Evolutionary conservation across 2,797 vertebrate species (phyloP), one percentile per base, ranked within the genome.

Genomic region (Geotrypetes seraphini): DNA sequence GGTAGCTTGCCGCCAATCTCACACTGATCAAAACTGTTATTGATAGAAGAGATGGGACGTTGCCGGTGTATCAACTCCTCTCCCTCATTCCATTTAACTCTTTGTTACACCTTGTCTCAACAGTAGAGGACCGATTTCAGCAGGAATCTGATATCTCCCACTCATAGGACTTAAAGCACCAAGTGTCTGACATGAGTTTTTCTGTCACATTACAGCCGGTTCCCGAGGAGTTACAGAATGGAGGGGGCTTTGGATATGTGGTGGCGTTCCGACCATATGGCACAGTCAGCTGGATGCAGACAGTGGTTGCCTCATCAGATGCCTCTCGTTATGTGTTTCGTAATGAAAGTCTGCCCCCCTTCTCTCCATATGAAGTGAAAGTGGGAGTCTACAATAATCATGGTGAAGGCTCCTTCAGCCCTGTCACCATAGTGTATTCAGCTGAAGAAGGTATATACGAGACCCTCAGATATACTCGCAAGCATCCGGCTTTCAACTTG

Each of bases 301-400:
- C 94, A 0, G 95, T 93, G 1, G 88, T 97, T 16, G 90, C 92
- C 3, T 94, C 91, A 0, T 73, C 93, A 0, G 95, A 97, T 0
- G 76, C 88, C 0, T 87, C 89, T 46, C 75, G 64, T 78, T 99
- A 99, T 0, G 64, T 95, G 49, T 99, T 95, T 60, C 81, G 95
- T 60, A 97, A 99, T 3, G 95, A 99, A 70, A 97, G 81, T 39
- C 82, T 94, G 46, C 88, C 85, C 2, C 89, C 95, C 7, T 97
- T 95, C 71, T 93, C 91, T 3, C 92, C 91, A 22, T 99, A 92
- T 16, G 91, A 96, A 17, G 94, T 97, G 28, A 95, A 91, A 63
- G 92, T 99, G 4, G 89, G 94, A 1, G 91, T 96, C 26, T 97
- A 92, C 80, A 99, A 99, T 78, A 99, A 94, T 37, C 88, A 89